Percentiles rank a stretch among this genome's conserved stretches.
Evolutionary conservation across 1,140 invertebrate species (phyloP).

Genomic region (Nomia melanderi): DNA sequence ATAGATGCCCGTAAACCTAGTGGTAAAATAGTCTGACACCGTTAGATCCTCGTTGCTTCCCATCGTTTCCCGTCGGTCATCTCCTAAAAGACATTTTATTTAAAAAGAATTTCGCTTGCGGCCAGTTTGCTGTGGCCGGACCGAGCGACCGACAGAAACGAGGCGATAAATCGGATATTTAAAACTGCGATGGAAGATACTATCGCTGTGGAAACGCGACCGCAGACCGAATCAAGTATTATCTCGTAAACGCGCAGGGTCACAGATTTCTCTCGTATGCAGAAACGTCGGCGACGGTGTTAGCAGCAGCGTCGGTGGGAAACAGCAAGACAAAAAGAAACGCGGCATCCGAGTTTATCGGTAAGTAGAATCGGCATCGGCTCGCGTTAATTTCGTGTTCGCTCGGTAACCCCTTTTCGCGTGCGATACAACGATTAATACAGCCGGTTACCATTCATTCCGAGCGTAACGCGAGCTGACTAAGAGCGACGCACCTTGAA

Average conservation of each 20-base stretch:
- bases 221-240: constrained; percentile 16
- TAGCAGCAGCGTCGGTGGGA: background rate
- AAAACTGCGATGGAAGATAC: constrained; percentile 39
- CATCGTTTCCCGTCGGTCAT: too few species aligned
- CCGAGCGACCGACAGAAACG: constrained; percentile 14
- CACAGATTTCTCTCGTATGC: constrained; percentile 23
- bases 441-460: constrained; percentile 48
- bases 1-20: too few species aligned
- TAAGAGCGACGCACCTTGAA: constrained; percentile 46
- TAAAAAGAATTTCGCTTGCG: too few species aligned
- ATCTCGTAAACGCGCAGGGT: constrained; percentile 43
- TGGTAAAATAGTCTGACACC: too few species aligned
- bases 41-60: too few species aligned
- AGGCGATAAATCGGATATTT: constrained; percentile 42
- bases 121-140: background rate
- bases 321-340: constrained; percentile 5
- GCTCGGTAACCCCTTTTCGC: constrained; percentile 43
- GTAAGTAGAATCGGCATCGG: constrained; percentile 38
- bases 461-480: constrained; percentile 43
- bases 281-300: too few species aligned
- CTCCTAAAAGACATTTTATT: too few species aligned
- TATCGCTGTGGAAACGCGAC: constrained; percentile 44
- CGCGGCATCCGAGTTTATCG: constrained; percentile 37
- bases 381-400: constrained; percentile 48
- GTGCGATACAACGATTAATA: constrained; percentile 53